Percentiles rank a stretch among this genome's conserved stretches.
These are phyloP conservation scores for Lasioglossum malachurum DNA, from an alignment of 2,888 invertebrate genomes.

Conservation along the genomic window DNA sequence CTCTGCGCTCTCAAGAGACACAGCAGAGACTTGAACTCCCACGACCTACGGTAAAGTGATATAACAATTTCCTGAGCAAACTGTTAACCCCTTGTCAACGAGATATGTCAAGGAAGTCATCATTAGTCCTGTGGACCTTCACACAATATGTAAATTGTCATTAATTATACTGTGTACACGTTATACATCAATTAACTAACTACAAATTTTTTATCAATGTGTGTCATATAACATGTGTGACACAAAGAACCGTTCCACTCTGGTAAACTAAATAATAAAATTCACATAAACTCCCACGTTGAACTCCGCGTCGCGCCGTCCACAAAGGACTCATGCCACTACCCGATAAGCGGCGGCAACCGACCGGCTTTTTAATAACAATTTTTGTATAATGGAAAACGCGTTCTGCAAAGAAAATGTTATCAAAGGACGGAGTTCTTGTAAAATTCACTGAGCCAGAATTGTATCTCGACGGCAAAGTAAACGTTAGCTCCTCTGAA, in stretches of 20 bases:
- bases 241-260: neutral
- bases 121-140: neutral
- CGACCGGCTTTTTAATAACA: neutral
- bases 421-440: slow-evolving; percentile 20
- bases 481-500: neutral
- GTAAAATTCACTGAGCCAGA: slow-evolving; percentile 5
- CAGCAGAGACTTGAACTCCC: neutral
- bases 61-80: neutral
- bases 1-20: neutral
- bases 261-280: neutral
- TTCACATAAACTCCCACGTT: neutral
- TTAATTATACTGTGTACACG: neutral
- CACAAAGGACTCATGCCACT: neutral
- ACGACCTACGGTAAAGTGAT: neutral
- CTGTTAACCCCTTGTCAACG: neutral
- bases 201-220: neutral
- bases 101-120: slow-evolving; percentile 1
- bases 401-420: neutral
- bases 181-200: neutral
- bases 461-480: neutral
- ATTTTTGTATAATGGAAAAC: neutral
- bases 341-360: neutral
- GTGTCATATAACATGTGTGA: neutral
- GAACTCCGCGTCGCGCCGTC: neutral
- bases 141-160: neutral